Base-by-base conservation (phyloP, 2,888 invertebrate species). In the Melanchra persicariae region DNA sequence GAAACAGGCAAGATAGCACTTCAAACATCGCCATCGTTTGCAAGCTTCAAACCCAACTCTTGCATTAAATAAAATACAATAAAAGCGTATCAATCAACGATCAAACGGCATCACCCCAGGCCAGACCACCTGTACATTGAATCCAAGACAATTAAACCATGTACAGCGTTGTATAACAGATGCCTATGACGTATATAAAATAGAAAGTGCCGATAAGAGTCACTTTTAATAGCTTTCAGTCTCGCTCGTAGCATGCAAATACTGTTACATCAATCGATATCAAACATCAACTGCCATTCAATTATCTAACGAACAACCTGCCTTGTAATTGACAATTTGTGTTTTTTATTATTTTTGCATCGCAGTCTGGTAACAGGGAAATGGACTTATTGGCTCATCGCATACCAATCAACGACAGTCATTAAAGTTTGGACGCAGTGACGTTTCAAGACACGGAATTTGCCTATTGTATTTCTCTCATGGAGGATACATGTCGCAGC, bases 151-250 rank as follows among this genome's bases (percentile, higher is more conserved):
- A 90, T 88, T 88, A 87, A 89, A 89, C 85, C 76, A 80, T 66
- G 75, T 67, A 76, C 60, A 57, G 3, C 12, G 79, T 91, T 91
- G 79, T 83, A 86, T 85, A 90, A 91, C 84, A 76, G 83, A 85
- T 85, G 82, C 82, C 82, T 82, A 80, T 82, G 81, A 86, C 84
- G 87, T 74, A 73, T 78, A 86, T 81, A 83, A 88, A 89, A 88
- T 91, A 89, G 91, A 92, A 92, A 92, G 91, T 91, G 72, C n/a
- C 85, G 87, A 91, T 88, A 89, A 87, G 77, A 86, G 69, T 76
- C 79, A 72, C 60, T 84, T 86, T 86, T 88, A 90, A 91, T 90
- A 89, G 86, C 85, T 89, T 89, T 89, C 90, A 90, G 88, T 81
- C 79, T 85, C 85, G 85, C 87, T 72, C 86, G 84, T 85, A 82